A percentile compares a stretch with the other conserved stretches of the same genome.
phyloP scores from a whole-genome alignment of 2,888 invertebrate species.

The Germaria angustata region DNA sequence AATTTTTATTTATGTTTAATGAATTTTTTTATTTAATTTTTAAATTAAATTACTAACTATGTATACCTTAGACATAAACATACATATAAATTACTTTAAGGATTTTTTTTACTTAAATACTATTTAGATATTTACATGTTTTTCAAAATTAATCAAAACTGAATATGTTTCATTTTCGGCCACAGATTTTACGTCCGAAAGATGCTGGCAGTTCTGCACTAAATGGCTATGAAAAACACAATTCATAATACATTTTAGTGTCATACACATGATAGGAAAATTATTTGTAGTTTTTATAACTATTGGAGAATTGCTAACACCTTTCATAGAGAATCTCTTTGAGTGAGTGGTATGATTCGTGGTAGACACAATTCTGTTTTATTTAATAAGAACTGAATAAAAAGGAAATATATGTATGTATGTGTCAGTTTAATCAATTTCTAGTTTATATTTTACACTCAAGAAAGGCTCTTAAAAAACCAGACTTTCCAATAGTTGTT shows the following conservation, averaged over 20 bases:
- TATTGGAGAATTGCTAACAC: not conserved
- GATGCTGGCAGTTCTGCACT: not conserved
- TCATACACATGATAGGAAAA: not conserved
- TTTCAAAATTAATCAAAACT: conserved; percentile 28
- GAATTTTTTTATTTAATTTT: conserved; percentile 51
- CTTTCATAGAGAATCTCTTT: not conserved
- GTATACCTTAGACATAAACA: conserved; percentile 63
- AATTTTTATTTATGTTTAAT: conserved; percentile 41
- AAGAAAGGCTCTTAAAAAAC: too few relatives aligned
- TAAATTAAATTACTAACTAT: conserved; percentile 65
- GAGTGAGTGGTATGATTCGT: not conserved
- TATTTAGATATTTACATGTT: conserved; percentile 56
- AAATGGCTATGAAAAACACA: not conserved
- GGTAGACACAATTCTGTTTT: not conserved
- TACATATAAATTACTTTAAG: conserved; percentile 43
- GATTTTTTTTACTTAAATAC: conserved; percentile 33
- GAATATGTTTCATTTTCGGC: conserved; percentile 38
- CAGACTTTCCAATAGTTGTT: too few relatives aligned
- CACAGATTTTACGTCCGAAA: too few relatives aligned
- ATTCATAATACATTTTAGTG: not conserved
- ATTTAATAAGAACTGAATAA: not conserved
- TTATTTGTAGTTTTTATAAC: too few relatives aligned
- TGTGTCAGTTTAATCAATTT: too few relatives aligned
- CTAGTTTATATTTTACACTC: too few relatives aligned
- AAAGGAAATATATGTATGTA: not conserved